These are phyloP conservation scores for Zaprionus inermis DNA, from an alignment of 1,140 invertebrate species.

Conservation along the genomic window DNA sequence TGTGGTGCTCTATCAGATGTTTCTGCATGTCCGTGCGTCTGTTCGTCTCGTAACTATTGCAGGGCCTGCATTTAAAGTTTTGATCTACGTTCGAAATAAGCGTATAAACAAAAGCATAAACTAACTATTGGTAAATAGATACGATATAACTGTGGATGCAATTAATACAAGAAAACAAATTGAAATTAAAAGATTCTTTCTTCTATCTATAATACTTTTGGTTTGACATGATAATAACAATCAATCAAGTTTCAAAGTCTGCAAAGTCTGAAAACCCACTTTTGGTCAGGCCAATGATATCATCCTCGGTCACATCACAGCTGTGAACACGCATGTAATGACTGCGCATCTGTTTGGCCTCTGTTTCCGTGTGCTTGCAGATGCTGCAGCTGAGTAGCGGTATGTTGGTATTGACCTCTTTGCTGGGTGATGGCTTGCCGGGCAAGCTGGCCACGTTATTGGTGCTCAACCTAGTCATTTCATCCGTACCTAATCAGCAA, in stretches of 20 bases:
- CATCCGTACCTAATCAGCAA: constrained; percentile 27
- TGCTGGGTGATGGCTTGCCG: constrained; percentile 22
- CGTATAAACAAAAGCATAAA: neutral
- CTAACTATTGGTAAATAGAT: neutral
- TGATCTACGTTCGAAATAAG: constrained; percentile 47
- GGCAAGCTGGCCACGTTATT: neutral
- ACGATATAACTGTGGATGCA: neutral
- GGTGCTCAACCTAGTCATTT: neutral
- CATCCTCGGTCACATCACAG: constrained; percentile 62
- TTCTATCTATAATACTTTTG: neutral
- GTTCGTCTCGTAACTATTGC: constrained; percentile 64
- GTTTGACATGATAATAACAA: neutral
- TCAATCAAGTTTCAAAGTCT: neutral
- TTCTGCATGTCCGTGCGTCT: constrained; percentile 60
- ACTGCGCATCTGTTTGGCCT: constrained; percentile 60
- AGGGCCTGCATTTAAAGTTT: constrained; percentile 72
- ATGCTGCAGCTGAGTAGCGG: constrained; percentile 64
- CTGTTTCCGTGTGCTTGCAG: constrained; percentile 61
- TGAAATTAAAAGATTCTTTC: neutral
- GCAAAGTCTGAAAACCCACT: constrained; percentile 29
- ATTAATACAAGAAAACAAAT: neutral
- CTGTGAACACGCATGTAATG: constrained; percentile 68
- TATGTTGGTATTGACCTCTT: constrained; percentile 44
- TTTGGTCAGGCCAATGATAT: constrained; percentile 70
- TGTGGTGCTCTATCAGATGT: constrained; percentile 69